Evolutionary conservation across 1,140 invertebrate species (phyloP).

Genomic region (Latrodectus geometricus): DNA sequence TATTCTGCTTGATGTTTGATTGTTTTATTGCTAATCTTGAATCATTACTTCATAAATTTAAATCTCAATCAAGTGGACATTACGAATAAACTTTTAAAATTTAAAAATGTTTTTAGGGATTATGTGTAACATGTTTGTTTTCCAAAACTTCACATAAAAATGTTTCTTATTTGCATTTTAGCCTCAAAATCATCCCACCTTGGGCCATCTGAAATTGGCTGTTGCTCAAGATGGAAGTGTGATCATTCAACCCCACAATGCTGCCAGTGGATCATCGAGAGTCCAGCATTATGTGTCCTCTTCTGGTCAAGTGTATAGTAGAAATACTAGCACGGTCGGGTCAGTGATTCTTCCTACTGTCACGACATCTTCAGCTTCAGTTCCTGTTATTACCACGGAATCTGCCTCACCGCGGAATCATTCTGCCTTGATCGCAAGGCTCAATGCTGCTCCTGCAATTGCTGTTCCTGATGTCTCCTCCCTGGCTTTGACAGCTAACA

Average conservation of each 20-base stretch:
- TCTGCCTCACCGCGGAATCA: constrained; percentile 26
- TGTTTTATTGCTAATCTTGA: too few species aligned
- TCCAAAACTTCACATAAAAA: constrained; percentile 7
- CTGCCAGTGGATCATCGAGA: neutral
- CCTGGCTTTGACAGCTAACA: constrained; percentile 16
- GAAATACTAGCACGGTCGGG: constrained; percentile 4
- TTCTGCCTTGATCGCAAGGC: constrained; percentile 50
- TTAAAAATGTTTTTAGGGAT: too few species aligned
- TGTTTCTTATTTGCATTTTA: constrained; percentile 17
- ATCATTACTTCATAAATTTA: too few species aligned
- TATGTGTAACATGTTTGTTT: neutral
- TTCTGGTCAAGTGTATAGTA: constrained; percentile 14
- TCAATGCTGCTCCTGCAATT: constrained; percentile 58
- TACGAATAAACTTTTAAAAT: neutral
- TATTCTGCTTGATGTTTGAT: too few species aligned
- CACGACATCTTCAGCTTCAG: constrained; percentile 12
- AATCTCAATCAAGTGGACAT: too few species aligned
- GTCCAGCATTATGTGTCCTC: constrained; percentile 30
- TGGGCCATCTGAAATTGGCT: constrained; percentile 64
- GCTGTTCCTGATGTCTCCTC: constrained; percentile 57
- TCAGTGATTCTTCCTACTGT: constrained; percentile 30
- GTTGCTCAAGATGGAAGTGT: constrained; percentile 65
- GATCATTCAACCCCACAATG: constrained; percentile 62
- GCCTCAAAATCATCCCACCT: constrained; percentile 17
- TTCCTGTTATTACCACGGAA: constrained; percentile 39